A percentile compares a stretch with the other conserved stretches of the same genome.
Conservation (phyloP, 2,113 vertebrate genomes). For the Labrus mixtus region DNA sequence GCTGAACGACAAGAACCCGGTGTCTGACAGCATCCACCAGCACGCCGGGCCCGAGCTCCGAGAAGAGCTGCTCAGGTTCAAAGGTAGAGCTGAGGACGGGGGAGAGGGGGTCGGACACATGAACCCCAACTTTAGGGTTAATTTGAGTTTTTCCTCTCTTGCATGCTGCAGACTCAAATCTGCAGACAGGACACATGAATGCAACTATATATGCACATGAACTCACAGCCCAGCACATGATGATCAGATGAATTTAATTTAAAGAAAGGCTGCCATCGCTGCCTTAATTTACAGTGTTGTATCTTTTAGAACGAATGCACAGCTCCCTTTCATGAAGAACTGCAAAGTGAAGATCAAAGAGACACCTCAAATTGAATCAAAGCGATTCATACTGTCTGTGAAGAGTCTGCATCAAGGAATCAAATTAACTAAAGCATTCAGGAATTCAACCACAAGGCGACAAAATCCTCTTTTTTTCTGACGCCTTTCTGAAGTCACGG, state of each 20-base stretch:
- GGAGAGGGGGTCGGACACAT: not conserved
- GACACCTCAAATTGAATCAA: no score
- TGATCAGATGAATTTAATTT: constrained; percentile 3
- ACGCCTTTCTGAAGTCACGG: no score
- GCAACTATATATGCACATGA: not conserved
- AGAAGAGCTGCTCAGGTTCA: constrained; percentile 95
- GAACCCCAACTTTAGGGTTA: not conserved
- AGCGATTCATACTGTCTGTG: no score
- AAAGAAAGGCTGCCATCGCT: not conserved
- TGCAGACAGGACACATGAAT: not conserved
- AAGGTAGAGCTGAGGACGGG: constrained; percentile 82
- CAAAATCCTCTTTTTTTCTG: no score
- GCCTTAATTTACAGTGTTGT: no score
- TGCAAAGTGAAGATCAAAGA: not conserved
- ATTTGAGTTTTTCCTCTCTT: not conserved
- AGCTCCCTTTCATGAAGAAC: not conserved
- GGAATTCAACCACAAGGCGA: no score
- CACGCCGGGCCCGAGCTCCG: constrained; percentile 91
- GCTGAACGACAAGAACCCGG: constrained; percentile 93
- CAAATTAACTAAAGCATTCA: no score
- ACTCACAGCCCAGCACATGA: not conserved
- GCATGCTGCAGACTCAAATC: not conserved
- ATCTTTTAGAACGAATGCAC: not conserved
- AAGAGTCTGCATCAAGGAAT: no score
- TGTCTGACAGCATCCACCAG: constrained; percentile 92